Base-by-base conservation (phyloP, 1,140 invertebrate genomes). In the Zeugodacus cucurbitae region DNA sequence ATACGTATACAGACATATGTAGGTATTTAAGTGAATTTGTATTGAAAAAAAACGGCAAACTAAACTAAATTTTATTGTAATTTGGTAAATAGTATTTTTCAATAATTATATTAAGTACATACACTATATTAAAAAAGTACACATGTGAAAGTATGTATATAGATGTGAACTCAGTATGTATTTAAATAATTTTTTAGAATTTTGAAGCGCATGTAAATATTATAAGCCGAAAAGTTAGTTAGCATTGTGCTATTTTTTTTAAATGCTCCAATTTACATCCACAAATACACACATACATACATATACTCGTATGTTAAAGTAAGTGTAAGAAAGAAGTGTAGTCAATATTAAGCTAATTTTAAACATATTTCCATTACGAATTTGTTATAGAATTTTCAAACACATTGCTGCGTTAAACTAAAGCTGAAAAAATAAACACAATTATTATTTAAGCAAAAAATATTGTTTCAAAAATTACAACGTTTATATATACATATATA, bases 41-140 rank as follows among this genome's bases (percentile, higher is more conserved):
- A 54, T 62, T 26, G n/a, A 6, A 37, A 41, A 74, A n/a, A 22
- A 41, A 29, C 17, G 34, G 67, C 20, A 37, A 74, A 74, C 20
- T 41, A 29, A 48, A 29, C 74, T 82, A 48, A 82, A 48, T 82
- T 82, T 41, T 82, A 82, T 82, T 82, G 2, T 17, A 82, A 82
- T 82, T 82, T 48, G 4, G n/a, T 54, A 26, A 37, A n/a, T 82
- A 82, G 67, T 37, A 74, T 22, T 54, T 10, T 82, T n/a, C 26
- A 82, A 48, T 82, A 74, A 74, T 74, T 74, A 7, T 1, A 41
- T 67, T 1, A 74, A 20, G 34, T 74, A 74, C 32, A 78, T 41
- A 48, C n/a, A 41, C 6, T 8, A 67, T 67, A 32, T 67, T 10
- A 44, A 78, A 7, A 78, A 6, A n/a, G 26, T 22, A 59, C 1